These are phyloP conservation scores for Triplophysa siluroides DNA, from an alignment of 2,113 vertebrate genomes.

Conservation along the genomic window DNA sequence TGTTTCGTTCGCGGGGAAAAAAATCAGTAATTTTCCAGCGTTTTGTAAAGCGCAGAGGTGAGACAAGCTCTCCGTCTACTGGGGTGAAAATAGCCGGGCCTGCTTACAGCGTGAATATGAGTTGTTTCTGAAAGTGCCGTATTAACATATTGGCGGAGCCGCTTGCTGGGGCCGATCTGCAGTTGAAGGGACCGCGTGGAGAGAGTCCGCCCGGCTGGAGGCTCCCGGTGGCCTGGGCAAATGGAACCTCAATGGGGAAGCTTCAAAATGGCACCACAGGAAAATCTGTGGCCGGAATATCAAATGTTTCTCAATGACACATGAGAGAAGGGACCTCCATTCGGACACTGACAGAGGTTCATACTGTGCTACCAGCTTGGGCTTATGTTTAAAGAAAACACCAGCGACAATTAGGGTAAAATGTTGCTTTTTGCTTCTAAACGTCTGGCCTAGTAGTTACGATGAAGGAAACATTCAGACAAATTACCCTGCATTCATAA, in stretches of 20 bases:
- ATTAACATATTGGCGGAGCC: conserved; percentile 78
- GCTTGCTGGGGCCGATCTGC: conserved; percentile 64
- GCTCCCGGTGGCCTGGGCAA: conserved; percentile 70
- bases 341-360: conserved; percentile 54
- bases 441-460: conserved; percentile 8
- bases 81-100: conserved; percentile 47
- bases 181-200: conserved; percentile 68
- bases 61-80: conserved; percentile 21
- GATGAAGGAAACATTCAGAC: not conserved
- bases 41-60: conserved; percentile 43
- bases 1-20: conserved; percentile 14
- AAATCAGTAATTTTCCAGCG: conserved; percentile 31
- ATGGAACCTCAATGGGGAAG: conserved; percentile 71
- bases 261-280: conserved; percentile 68
- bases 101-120: conserved; percentile 47
- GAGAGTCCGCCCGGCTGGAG: conserved; percentile 70
- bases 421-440: conserved; percentile 21
- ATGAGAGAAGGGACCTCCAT: conserved; percentile 43
- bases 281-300: conserved; percentile 70
- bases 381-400: conserved; percentile 33
- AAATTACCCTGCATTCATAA: conserved; percentile 13
- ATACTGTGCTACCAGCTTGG: conserved; percentile 23
- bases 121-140: conserved; percentile 57
- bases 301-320: conserved; percentile 64
- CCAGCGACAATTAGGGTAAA: conserved; percentile 7